Conservation (phyloP, 2,888 invertebrate genomes). For the Myopa testacea region DNA sequence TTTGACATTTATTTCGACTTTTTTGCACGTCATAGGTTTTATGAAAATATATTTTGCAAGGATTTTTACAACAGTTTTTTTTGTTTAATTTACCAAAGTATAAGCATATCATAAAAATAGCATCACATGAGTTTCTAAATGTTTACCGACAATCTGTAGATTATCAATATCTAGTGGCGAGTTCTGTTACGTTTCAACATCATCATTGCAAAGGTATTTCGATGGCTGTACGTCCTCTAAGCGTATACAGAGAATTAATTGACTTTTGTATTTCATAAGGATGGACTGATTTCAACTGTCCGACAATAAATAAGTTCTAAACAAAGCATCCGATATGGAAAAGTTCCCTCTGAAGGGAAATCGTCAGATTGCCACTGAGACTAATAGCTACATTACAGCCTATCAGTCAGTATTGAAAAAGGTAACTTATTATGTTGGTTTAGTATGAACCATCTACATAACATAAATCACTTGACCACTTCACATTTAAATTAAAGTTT, state of each 20-base stretch:
- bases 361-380: constrained; percentile 69
- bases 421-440: constrained; percentile 66
- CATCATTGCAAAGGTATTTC: background rate
- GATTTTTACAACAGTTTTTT: no score
- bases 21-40: constrained; percentile 45
- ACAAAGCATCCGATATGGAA: constrained; percentile 71
- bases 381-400: constrained; percentile 70
- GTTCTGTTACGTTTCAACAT: background rate
- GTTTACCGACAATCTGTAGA: background rate
- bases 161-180: background rate
- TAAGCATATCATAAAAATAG: background rate
- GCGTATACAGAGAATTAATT: no score
- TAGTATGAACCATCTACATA: background rate
- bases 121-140: background rate
- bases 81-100: background rate
- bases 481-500: no score
- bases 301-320: background rate
- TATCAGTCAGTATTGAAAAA: constrained; percentile 75
- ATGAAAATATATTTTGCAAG: constrained; percentile 17
- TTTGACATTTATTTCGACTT: background rate
- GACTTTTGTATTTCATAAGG: no score
- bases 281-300: no score
- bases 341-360: constrained; percentile 77
- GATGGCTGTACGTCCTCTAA: no score
- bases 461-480: no score